Evolutionary conservation across 2,888 invertebrate genomes (phyloP).

Genomic region (Cloeon dipterum): DNA sequence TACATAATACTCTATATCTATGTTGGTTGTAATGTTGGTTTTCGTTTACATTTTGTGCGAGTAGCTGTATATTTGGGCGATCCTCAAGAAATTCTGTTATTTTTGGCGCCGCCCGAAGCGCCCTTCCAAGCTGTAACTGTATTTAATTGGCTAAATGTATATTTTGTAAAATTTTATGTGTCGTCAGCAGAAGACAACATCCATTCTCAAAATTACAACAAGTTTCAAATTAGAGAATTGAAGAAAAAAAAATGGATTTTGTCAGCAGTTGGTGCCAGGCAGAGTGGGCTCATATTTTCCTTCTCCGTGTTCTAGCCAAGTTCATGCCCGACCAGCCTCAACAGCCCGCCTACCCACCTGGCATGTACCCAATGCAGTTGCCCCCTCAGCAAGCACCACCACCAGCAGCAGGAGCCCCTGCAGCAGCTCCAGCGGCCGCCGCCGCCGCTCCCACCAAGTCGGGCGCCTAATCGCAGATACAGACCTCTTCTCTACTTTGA

Average conservation of each 20-base stretch:
- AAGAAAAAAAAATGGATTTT: no score
- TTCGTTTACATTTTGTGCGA: not conserved
- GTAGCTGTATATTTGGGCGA: no score
- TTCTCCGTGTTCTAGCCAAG: not conserved
- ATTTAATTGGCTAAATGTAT: not conserved
- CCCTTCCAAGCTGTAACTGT: no score
- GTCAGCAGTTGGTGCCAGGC: not conserved
- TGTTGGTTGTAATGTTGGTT: slow-evolving; percentile 1
- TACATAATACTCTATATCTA: no score
- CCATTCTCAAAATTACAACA: no score
- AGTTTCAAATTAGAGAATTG: not conserved
- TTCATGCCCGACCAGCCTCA: slow-evolving; percentile 1
- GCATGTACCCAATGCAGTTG: slow-evolving; percentile 1
- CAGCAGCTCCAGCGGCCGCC: not conserved
- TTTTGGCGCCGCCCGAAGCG: no score
- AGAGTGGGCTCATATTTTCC: not conserved
- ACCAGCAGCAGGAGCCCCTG: not conserved
- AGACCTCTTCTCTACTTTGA: not conserved
- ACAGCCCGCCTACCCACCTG: not conserved
- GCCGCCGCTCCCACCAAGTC: not conserved
- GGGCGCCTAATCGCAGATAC: not conserved
- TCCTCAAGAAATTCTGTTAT: no score
- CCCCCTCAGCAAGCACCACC: not conserved
- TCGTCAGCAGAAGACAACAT: not conserved
- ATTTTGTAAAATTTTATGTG: not conserved